Conservation (phyloP, 2,888 invertebrate genomes). For the Tetrapedia diversipes region DNA sequence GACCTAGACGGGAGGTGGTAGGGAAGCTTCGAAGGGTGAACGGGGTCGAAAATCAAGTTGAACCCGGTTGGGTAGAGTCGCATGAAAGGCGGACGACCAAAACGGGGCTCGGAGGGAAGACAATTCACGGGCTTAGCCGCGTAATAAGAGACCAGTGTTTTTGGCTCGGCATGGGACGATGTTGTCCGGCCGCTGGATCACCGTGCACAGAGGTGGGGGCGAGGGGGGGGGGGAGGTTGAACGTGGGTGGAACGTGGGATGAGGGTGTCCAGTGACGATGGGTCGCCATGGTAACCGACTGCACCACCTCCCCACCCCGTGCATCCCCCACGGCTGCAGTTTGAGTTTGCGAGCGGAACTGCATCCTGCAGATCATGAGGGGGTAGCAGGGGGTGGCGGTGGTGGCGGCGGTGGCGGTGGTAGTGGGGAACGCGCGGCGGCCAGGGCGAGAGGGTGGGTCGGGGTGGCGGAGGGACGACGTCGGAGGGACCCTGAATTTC, state of each 20-base stretch:
- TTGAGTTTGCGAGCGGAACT: conserved; percentile 77
- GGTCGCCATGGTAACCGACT: conserved; percentile 81
- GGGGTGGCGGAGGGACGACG: conserved; percentile 36
- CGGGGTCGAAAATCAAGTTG: conserved; percentile 44
- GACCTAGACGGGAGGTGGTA: neutral
- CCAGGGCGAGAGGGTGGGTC: neutral
- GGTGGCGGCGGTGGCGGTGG: too few species aligned
- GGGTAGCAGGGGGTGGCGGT: too few species aligned
- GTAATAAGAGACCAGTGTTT: conserved; percentile 81
- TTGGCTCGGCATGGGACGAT: conserved; percentile 78
- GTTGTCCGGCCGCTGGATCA: conserved; percentile 81
- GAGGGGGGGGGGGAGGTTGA: too few species aligned
- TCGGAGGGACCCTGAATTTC: conserved; percentile 76
- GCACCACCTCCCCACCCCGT: conserved; percentile 77
- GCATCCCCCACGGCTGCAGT: conserved; percentile 80
- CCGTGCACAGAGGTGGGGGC: conserved; percentile 75
- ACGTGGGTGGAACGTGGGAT: conserved; percentile 68
- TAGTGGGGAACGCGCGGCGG: too few species aligned
- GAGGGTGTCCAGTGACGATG: conserved; percentile 81
- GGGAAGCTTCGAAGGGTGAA: neutral
- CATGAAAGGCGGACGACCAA: conserved; percentile 47
- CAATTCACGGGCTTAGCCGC: conserved; percentile 79
- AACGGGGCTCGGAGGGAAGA: conserved; percentile 69
- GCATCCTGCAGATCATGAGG: conserved; percentile 72
- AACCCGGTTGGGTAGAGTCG: conserved; percentile 37